Conservation (phyloP, 2,797 vertebrate species). For the Selene dorsalis region DNA sequence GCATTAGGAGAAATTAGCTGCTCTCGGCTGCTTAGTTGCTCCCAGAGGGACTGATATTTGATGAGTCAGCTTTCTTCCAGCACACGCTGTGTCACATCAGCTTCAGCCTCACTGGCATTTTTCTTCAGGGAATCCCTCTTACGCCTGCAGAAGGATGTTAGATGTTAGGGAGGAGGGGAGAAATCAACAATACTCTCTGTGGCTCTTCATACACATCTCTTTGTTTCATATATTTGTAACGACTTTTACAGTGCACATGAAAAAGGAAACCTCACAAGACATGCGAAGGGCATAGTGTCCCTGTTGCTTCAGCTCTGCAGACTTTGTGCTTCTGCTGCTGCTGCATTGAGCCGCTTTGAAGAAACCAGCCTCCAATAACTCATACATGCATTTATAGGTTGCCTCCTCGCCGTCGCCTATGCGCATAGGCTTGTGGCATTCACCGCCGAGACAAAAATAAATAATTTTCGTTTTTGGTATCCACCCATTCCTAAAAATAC, state of each 20-base stretch:
- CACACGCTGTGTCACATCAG: constrained; percentile 75
- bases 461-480: constrained; percentile 74
- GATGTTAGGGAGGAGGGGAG: constrained; percentile 15
- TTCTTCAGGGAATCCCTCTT: constrained; percentile 79
- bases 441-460: constrained; percentile 87
- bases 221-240: constrained; percentile 12
- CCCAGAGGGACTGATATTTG: constrained; percentile 65
- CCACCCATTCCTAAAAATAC: constrained; percentile 85
- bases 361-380: constrained; percentile 33
- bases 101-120: constrained; percentile 76
- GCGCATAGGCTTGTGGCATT: constrained; percentile 83
- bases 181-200: constrained; percentile 20
- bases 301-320: constrained; percentile 73
- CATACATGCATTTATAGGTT: constrained; percentile 64
- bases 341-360: neutral
- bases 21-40: constrained; percentile 53
- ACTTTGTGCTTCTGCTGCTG: constrained; percentile 47
- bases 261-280: constrained; percentile 19
- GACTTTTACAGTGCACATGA: constrained; percentile 13
- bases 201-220: neutral
- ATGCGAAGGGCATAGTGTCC: constrained; percentile 61
- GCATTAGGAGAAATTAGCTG: constrained; percentile 60
- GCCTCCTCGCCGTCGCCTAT: constrained; percentile 68
- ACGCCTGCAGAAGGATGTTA: constrained; percentile 71
- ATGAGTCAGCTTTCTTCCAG: constrained; percentile 78